A percentile compares a stretch with the other conserved stretches of the same genome.
phyloP scores from a whole-genome alignment of 2,113 vertebrate genomes.

The Rhinoptilus africanus region DNA sequence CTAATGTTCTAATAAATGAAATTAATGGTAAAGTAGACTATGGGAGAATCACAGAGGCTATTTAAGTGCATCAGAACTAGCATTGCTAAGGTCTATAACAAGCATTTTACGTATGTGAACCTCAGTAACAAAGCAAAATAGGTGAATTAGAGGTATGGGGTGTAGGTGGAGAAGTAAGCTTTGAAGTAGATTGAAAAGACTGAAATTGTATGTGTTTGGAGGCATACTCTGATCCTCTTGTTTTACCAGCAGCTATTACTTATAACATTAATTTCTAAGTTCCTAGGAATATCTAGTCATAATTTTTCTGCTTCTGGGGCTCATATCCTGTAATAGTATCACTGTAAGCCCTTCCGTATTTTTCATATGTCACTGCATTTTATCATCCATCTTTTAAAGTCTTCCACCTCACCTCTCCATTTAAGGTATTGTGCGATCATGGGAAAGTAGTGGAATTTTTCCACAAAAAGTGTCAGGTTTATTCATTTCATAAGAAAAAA shows the following conservation, averaged over 20 bases:
- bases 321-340: not conserved
- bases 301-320: not conserved
- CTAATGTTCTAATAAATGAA: not conserved
- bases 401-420: not conserved
- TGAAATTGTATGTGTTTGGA: not conserved
- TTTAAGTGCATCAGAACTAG: not conserved
- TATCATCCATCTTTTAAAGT: not conserved
- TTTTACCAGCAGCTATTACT: not conserved
- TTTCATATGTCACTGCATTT: not conserved
- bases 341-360: not conserved
- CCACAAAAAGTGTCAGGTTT: not conserved
- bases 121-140: not conserved
- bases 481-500: not conserved
- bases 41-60: not conserved
- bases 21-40: not conserved
- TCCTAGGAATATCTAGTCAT: not conserved
- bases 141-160: not conserved
- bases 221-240: not conserved
- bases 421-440: not conserved
- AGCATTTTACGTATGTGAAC: not conserved
- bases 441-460: not conserved
- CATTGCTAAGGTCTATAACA: not conserved
- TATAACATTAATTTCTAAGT: not conserved
- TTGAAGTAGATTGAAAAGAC: not conserved
- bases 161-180: not conserved